Conservation (phyloP, 2,888 invertebrate species). For the Seira sanloemensis region DNA sequence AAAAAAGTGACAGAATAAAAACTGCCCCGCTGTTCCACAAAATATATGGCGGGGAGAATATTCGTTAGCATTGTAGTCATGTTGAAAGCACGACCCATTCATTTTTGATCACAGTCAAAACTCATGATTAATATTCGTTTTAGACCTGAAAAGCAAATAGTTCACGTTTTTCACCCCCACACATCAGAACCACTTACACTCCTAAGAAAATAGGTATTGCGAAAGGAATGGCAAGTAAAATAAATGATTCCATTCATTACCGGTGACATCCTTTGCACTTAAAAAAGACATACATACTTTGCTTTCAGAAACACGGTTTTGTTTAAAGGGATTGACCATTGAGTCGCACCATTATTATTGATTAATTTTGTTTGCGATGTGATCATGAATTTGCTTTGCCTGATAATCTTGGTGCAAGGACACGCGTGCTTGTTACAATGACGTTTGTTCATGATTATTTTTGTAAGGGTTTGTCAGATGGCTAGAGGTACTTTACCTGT, state of each 20-base stretch:
- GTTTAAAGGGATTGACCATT: background rate
- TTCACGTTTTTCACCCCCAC: constrained; percentile 6
- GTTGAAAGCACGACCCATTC: constrained; percentile 15
- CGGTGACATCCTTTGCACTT: constrained; percentile 38
- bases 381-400: constrained; percentile 4
- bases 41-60: constrained; percentile 22
- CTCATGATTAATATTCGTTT: constrained; percentile 30
- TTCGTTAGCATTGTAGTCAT: constrained; percentile 35
- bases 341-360: constrained; percentile 41
- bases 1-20: background rate
- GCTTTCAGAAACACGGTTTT: constrained; percentile 34
- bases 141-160: background rate
- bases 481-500: background rate
- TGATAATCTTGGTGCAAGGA: background rate
- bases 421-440: too few relatives aligned
- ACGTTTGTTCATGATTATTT: too few relatives aligned
- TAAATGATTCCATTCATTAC: constrained; percentile 25
- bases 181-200: background rate
- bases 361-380: constrained; percentile 48
- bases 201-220: background rate
- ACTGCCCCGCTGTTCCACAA: constrained; percentile 46
- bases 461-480: too few relatives aligned
- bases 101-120: background rate
- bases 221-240: constrained; percentile 31
- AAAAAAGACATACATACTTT: constrained; percentile 2